Percentiles rank a stretch among this genome's conserved stretches.
Evolutionary conservation across 2,113 vertebrate species (phyloP).

Genomic region (Salvelinus namaycush): DNA sequence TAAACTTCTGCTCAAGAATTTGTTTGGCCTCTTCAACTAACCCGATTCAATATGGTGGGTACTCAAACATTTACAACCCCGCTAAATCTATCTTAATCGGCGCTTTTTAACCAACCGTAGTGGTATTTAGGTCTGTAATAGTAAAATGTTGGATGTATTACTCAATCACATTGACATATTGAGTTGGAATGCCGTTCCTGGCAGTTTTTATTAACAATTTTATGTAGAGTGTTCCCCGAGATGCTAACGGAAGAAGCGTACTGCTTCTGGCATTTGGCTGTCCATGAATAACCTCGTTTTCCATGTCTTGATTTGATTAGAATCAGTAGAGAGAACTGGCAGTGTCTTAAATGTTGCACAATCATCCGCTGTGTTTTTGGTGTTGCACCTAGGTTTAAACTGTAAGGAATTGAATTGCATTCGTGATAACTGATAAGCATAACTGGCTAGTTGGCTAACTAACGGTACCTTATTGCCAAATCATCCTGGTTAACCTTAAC

Average conservation of each 20-base stretch:
- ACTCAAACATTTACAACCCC: not conserved
- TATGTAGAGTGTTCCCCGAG: not conserved
- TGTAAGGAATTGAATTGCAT: no score
- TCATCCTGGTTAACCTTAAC: no score
- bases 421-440: no score
- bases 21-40: constrained; percentile 63
- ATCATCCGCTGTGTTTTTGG: no score
- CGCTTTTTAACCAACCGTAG: not conserved
- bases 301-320: not conserved
- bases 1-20: constrained; percentile 39
- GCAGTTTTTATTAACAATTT: not conserved
- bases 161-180: not conserved
- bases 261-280: no score
- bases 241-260: not conserved
- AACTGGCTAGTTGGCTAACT: no score
- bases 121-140: not conserved
- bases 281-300: not conserved
- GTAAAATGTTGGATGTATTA: not conserved
- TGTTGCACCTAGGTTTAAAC: no score
- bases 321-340: no score
- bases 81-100: constrained; percentile 49
- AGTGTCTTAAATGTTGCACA: no score
- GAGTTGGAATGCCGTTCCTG: not conserved
- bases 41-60: constrained; percentile 78
- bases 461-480: no score